phyloP scores from a whole-genome alignment of 2,888 invertebrate species.

The Stratiomys singularior region DNA sequence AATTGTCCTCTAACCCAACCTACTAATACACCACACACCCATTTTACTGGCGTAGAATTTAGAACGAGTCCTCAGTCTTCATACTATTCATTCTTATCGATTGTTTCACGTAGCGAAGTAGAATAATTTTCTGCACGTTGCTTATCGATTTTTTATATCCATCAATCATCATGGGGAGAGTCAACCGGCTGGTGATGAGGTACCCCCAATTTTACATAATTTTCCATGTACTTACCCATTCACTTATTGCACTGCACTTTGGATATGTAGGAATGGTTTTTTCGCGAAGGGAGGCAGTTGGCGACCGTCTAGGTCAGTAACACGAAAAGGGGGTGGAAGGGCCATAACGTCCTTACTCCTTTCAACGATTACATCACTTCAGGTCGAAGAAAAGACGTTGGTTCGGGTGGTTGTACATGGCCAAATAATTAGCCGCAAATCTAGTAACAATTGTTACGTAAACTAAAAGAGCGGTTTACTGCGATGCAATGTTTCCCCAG shows the following conservation, averaged over 20 bases:
- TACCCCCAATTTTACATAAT: neutral
- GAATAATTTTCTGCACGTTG: slow-evolving; percentile 25
- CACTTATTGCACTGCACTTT: neutral
- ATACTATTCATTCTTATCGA: slow-evolving; percentile 8
- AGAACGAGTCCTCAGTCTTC: neutral
- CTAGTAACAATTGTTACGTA: slow-evolving; percentile 1
- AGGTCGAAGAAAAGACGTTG: slow-evolving; percentile 8
- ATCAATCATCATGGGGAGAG: slow-evolving; percentile 14
- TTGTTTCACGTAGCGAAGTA: slow-evolving; percentile 1
- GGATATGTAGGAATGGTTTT: neutral
- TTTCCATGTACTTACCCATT: neutral
- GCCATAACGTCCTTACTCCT: neutral
- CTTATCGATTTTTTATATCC: slow-evolving; percentile 33
- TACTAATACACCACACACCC: neutral
- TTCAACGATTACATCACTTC: slow-evolving; percentile 28
- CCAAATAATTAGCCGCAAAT: neutral
- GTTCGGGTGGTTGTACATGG: neutral
- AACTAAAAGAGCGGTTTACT: too few species aligned
- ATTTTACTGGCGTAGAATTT: too few species aligned
- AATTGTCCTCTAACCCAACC: neutral
- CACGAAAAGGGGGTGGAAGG: neutral
- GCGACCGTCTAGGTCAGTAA: neutral
- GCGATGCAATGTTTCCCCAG: too few species aligned
- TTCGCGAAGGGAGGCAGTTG: neutral
- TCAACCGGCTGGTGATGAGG: neutral